Evolutionary conservation across 2,797 vertebrate genomes (phyloP).

Genomic region (Knipowitschia caucasica): DNA sequence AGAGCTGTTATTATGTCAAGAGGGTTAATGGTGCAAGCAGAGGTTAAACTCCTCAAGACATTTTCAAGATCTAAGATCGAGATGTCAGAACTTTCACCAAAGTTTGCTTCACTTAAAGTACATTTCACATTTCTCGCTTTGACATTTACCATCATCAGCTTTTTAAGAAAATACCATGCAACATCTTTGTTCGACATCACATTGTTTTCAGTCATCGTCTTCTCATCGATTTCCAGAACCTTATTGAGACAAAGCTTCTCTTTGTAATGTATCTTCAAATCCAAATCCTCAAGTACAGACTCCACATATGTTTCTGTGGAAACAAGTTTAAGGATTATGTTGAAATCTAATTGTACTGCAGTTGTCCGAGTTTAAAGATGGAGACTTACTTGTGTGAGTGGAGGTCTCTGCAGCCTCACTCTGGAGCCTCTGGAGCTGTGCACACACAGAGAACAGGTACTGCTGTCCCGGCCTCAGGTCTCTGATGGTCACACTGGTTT

Average conservation of each 20-base stretch:
- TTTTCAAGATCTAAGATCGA: slow-evolving; percentile 15
- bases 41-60: background rate
- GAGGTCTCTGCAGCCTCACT: slow-evolving; percentile 10
- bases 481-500: slow-evolving; percentile 7
- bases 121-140: slow-evolving; percentile 52
- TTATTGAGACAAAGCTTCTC: slow-evolving; percentile 54
- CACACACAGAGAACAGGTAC: slow-evolving; percentile 24
- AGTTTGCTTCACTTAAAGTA: slow-evolving; percentile 1
- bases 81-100: background rate
- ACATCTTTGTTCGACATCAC: slow-evolving; percentile 42
- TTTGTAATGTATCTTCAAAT: slow-evolving; percentile 34
- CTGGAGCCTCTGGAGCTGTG: slow-evolving; percentile 1
- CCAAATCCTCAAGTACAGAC: slow-evolving; percentile 46
- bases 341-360: no score
- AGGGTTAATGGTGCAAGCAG: slow-evolving; percentile 44
- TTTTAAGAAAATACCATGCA: slow-evolving; percentile 64
- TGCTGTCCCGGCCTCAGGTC: slow-evolving; percentile 18
- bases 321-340: background rate
- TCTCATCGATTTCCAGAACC: slow-evolving; percentile 57
- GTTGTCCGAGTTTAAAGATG: no score
- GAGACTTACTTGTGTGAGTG: slow-evolving; percentile 1
- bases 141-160: slow-evolving; percentile 69
- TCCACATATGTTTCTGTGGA: slow-evolving; percentile 44
- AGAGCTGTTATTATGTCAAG: slow-evolving; percentile 78
- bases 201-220: slow-evolving; percentile 44